phyloP scores from a whole-genome alignment of 2,797 vertebrate species.

The Bradypodion pumilum region DNA sequence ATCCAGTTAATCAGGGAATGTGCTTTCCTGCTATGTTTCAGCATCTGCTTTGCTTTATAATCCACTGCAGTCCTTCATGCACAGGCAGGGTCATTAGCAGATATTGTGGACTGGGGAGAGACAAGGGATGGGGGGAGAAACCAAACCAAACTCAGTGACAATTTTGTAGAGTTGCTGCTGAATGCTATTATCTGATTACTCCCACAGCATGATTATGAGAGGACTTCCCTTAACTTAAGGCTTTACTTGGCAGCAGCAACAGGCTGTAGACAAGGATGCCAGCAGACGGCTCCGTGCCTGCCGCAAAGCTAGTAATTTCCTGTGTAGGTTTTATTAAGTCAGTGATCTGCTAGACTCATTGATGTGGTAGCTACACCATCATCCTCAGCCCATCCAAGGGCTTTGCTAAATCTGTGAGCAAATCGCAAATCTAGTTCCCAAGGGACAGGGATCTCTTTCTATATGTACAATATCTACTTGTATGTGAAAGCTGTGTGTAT shows the following conservation, averaged over 20 bases:
- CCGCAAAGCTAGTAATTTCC: background rate
- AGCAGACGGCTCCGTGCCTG: background rate
- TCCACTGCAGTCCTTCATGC: too few relatives aligned
- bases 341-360: too few relatives aligned
- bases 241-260: too few relatives aligned
- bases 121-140: background rate
- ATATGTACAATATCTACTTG: too few relatives aligned
- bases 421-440: too few relatives aligned
- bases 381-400: too few relatives aligned
- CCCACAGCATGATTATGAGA: background rate
- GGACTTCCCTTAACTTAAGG: background rate
- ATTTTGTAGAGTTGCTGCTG: background rate
- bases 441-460: too few relatives aligned
- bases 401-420: too few relatives aligned
- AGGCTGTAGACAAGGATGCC: too few relatives aligned
- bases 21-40: background rate
- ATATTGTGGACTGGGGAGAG: background rate
- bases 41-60: background rate
- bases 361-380: too few relatives aligned
- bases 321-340: background rate
- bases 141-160: background rate
- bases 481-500: too few relatives aligned
- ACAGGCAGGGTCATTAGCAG: background rate
- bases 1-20: background rate
- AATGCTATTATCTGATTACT: background rate